These are phyloP conservation scores for Halcyon senegalensis DNA, from an alignment of 2,113 vertebrate genomes.

Conservation along the genomic window DNA sequence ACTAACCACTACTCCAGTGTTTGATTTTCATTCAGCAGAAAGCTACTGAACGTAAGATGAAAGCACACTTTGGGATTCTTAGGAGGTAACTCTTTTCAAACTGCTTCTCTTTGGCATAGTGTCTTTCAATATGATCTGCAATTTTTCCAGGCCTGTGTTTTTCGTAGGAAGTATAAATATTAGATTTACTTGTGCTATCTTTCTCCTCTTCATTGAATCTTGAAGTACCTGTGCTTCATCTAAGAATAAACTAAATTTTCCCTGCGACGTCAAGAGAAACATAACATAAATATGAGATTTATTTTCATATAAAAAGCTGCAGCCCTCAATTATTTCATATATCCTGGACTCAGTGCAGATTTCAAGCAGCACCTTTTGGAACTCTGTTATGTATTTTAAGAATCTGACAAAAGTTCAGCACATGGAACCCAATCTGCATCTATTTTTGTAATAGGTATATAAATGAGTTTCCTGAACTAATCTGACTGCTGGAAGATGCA, in stretches of 20 bases:
- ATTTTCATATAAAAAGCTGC: neutral
- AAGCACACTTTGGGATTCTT: slow-evolving; percentile 45
- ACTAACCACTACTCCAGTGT: slow-evolving; percentile 43
- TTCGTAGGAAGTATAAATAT: neutral
- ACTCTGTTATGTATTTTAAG: neutral
- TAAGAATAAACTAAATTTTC: neutral
- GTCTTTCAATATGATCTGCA: neutral
- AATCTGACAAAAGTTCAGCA: neutral
- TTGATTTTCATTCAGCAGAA: slow-evolving; percentile 53
- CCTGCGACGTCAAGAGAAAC: neutral
- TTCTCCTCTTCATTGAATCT: neutral
- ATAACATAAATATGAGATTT: neutral
- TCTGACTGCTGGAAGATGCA: neutral
- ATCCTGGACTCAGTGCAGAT: neutral
- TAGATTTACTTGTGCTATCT: neutral
- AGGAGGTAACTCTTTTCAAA: neutral
- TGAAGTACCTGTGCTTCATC: neutral
- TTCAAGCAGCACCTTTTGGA: neutral
- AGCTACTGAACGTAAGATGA: slow-evolving; percentile 11
- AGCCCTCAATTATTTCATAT: neutral
- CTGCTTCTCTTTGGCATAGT: neutral
- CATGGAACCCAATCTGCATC: neutral
- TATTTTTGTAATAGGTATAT: neutral
- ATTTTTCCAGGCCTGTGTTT: neutral
- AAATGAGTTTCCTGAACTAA: neutral